Base-by-base conservation (phyloP, 2,797 vertebrate genomes). In the Remorina albescens region DNA sequence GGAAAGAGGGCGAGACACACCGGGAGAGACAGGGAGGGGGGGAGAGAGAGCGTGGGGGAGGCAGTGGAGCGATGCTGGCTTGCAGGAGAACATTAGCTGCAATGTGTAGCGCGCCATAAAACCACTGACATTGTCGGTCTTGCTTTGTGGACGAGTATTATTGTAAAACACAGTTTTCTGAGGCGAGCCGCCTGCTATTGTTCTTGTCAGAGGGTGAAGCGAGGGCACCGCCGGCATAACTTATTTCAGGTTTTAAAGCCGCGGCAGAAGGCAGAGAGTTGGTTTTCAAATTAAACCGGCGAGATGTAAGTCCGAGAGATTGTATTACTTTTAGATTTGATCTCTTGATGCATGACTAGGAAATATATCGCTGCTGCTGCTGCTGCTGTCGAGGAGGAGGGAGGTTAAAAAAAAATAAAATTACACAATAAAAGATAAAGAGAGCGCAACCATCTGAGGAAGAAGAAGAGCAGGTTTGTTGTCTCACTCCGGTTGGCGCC, bases 311-410 rank as follows among this genome's bases (percentile, higher is more conserved):
- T 80, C 67, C 71, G 39, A 82, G 56, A 86, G 76, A 85, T 83
- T 78, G 82, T 73, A 87, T 88, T 85, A 78, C 76, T 85, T 83
- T 86, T 82, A 81, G 82, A 88, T 88, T 86, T 86, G 77, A 87
- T 90, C 71, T 86, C 36, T 80, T 72, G 82, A 87, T 85, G 82
- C 80, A 83, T 77, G 86, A 82, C 73, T 55, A 34, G 75, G 63
- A 71, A 80, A 67, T 70, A 59, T 44, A 71, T 18, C 49, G 19
- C 69, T 60, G 71, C 34, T 59, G 70, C 84, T 69, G 19, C 69
- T 60, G 71, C 34, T 59, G 70, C 84, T 69, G 72, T 57, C 50
- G 19, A 39, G 28, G 54, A n/a, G 53, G 26, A 2, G 53, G 12
- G 26, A 39, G 34, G 10, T n/a, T n/a, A n/a, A n/a, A n/a, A 1